Conservation (phyloP, 2,888 invertebrate genomes). For the Drosophila flavopinicola region DNA sequence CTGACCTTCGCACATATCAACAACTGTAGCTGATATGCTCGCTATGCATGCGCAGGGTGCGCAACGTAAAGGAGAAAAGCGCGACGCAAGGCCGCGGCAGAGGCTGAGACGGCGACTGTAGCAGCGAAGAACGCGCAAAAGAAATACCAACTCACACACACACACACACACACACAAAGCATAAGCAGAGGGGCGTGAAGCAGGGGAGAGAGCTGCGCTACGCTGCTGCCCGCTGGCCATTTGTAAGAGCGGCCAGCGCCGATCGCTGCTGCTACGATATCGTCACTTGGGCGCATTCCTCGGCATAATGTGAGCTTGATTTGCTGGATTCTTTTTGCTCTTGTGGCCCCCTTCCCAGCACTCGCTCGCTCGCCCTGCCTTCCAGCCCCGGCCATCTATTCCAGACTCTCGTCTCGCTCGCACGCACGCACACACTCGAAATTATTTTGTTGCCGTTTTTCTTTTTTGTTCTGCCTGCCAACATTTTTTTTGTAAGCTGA, state of each 20-base stretch:
- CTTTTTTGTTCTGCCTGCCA: constrained; percentile 40
- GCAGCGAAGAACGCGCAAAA: constrained; percentile 54
- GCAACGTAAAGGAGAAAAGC: constrained; percentile 59
- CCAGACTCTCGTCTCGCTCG: constrained; percentile 31
- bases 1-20: constrained; percentile 21
- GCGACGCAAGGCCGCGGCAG: constrained; percentile 61
- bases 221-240: constrained; percentile 67
- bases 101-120: constrained; percentile 35
- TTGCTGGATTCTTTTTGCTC: constrained; percentile 81
- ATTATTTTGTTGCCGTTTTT: constrained; percentile 76
- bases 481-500: constrained; percentile 23
- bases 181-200: neutral
- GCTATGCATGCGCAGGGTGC: constrained; percentile 24
- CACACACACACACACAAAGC: constrained; percentile 11
- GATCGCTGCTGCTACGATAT: constrained; percentile 81
- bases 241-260: constrained; percentile 61
- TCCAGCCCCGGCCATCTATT: constrained; percentile 24
- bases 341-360: constrained; percentile 28
- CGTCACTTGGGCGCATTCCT: constrained; percentile 84
- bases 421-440: constrained; percentile 57
- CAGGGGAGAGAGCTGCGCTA: constrained; percentile 3
- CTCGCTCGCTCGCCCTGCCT: constrained; percentile 21
- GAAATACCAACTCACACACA: constrained; percentile 50
- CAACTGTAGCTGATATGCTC: constrained; percentile 33
- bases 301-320: constrained; percentile 83